Base-by-base conservation (phyloP, 37 sponge, comb jelly and placozoan genomes). In the Amphimedon queenslandica region DNA sequence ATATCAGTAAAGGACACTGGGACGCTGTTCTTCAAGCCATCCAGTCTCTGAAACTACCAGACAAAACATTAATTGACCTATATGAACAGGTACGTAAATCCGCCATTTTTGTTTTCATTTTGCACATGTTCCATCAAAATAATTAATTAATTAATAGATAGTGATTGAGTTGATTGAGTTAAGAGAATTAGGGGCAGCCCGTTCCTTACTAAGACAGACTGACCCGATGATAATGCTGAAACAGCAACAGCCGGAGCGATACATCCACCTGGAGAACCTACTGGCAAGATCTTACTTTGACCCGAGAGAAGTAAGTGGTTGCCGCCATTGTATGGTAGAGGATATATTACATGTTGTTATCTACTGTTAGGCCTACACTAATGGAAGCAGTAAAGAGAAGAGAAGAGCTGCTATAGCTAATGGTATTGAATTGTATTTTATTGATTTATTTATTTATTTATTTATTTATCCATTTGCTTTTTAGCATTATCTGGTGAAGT, bases 1-100 rank as follows among this genome's bases (percentile, higher is more conserved):
- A 98, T 53, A 98, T 98, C 56, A 86, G 86, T 51, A 88, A 94
- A 69, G 99, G 99, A n/a, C 99, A 98, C 80, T 98, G 99, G 99
- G 99, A 98, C 77, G 84, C 80, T 37, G 99, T 98, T 2, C 71
- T 98, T 32, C 91, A 90, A 1, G 95, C 86, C 29, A 85, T 98
- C 24, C 99, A 98, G 77, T 82, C 95, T 1, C 93, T 98, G 41
- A 91, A 92, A 72, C 79, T 98, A 21, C 93, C 99, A 0, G 99
- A 98, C 69, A 98, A 91, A 81, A 98, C 86, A 38, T 79, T 96
- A 16, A 85, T 96, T 2, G 84, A 86, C 55, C 74, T 96, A 2
- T 93, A 93, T 70, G 97, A 96, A 42, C 94, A 95, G 76, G 94
- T 93, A 32, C 34, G 80, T 67, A 13, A 20, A n/a, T 60, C 5